Evolutionary conservation across 2,113 vertebrate species (phyloP).

Genomic region (Procapra przewalskii): DNA sequence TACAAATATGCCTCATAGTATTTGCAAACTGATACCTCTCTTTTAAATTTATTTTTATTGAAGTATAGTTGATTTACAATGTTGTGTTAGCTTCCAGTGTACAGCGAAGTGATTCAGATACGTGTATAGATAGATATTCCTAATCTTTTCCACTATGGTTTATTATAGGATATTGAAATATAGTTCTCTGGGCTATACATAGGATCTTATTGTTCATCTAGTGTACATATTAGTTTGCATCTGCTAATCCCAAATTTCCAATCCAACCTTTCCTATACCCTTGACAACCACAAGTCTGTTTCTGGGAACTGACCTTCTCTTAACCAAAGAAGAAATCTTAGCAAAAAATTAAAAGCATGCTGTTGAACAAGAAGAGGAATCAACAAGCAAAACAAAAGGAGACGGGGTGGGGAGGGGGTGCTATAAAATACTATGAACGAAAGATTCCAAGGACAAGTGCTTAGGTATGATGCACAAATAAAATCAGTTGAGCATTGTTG

Average conservation of each 20-base stretch:
- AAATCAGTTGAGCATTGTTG: neutral
- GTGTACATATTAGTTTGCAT: neutral
- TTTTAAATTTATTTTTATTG: neutral
- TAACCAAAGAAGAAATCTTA: neutral
- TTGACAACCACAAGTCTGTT: neutral
- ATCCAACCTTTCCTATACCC: neutral
- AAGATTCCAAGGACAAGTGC: neutral
- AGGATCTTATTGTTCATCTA: neutral
- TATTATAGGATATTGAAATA: neutral
- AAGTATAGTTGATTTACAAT: neutral
- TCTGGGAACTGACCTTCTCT: neutral
- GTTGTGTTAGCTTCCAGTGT: neutral
- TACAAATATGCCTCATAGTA: neutral
- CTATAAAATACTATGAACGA: neutral
- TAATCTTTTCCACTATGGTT: neutral
- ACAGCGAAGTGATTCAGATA: neutral
- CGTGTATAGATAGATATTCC: neutral
- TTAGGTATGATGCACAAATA: neutral
- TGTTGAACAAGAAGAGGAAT: neutral
- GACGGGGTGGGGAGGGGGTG: rapidly evolving
- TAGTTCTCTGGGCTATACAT: neutral
- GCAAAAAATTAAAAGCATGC: neutral
- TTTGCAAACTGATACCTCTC: neutral
- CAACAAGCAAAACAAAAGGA: neutral
- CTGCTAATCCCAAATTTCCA: neutral